Evolutionary conservation across 2,888 invertebrate species (phyloP).

Genomic region (Coenonympha arcania): DNA sequence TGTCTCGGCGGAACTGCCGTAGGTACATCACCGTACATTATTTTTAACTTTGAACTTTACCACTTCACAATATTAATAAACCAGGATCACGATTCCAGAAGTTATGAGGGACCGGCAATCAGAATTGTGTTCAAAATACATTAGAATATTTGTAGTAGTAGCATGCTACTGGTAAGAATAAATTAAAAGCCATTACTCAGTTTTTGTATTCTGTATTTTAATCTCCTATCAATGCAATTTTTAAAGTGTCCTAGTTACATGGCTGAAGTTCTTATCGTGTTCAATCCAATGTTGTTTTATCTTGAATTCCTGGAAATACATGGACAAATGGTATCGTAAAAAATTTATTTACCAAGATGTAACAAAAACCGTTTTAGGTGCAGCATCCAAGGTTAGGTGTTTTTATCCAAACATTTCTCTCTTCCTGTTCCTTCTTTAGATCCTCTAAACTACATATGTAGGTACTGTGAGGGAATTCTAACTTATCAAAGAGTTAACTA

Average conservation of each 20-base stretch:
- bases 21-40: no score
- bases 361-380: neutral
- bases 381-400: neutral
- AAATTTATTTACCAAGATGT: neutral
- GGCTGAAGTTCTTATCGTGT: constrained; percentile 11
- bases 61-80: no score
- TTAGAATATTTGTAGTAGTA: constrained; percentile 83
- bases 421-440: neutral
- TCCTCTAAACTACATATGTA: no score
- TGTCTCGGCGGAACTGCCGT: no score
- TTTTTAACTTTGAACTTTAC: no score
- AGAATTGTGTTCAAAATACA: constrained; percentile 75
- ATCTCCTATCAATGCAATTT: constrained; percentile 2
- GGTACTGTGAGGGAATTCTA: no score
- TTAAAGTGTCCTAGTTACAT: neutral
- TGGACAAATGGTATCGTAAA: neutral
- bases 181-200: constrained; percentile 1
- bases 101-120: constrained; percentile 54
- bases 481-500: no score
- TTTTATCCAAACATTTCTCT: neutral
- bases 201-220: neutral
- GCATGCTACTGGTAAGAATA: constrained; percentile 81
- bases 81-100: no score
- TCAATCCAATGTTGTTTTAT: neutral
- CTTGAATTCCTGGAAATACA: neutral